Conservation (phyloP, 2,888 invertebrate species). For the Axea sp. region DNA sequence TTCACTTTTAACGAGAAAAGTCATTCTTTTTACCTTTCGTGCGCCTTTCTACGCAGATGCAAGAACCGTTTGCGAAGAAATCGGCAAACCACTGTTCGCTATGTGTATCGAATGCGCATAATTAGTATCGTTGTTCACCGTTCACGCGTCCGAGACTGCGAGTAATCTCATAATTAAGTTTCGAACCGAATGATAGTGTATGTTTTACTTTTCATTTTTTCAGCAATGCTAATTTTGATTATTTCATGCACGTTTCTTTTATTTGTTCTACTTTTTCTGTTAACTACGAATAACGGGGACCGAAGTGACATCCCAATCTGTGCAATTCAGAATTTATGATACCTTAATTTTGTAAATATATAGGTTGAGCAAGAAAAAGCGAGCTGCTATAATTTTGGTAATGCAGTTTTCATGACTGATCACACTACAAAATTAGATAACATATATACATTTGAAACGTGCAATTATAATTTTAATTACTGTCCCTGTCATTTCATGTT, state of each 20-base stretch:
- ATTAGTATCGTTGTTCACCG: slow-evolving; percentile 39
- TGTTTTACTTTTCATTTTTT: no score
- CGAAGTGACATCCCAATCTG: slow-evolving; percentile 3
- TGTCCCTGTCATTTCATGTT: slow-evolving; percentile 25
- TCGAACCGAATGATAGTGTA: slow-evolving; percentile 24
- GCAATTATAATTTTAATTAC: slow-evolving; percentile 38
- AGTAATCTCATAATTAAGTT: slow-evolving; percentile 37
- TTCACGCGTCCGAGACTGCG: slow-evolving; percentile 28
- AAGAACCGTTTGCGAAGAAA: slow-evolving; percentile 58
- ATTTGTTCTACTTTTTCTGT: not conserved
- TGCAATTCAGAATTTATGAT: slow-evolving; percentile 2
- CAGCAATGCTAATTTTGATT: no score
- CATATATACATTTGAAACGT: not conserved
- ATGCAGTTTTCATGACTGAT: slow-evolving; percentile 23
- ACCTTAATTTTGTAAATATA: slow-evolving; percentile 14
- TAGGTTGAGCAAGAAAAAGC: no score
- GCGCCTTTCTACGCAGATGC: slow-evolving; percentile 60
- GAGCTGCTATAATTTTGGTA: no score
- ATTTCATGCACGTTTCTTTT: no score
- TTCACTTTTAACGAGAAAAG: slow-evolving; percentile 67
- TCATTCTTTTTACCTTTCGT: slow-evolving; percentile 63
- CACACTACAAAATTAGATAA: slow-evolving; percentile 26
- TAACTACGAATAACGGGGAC: not conserved
- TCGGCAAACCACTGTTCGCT: slow-evolving; percentile 45
- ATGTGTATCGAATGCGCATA: slow-evolving; percentile 54